Percentiles rank a stretch among this genome's conserved stretches.
phyloP scores from a whole-genome alignment of 35 echinoderm and acorn worm species.

The Patiria miniata region DNA sequence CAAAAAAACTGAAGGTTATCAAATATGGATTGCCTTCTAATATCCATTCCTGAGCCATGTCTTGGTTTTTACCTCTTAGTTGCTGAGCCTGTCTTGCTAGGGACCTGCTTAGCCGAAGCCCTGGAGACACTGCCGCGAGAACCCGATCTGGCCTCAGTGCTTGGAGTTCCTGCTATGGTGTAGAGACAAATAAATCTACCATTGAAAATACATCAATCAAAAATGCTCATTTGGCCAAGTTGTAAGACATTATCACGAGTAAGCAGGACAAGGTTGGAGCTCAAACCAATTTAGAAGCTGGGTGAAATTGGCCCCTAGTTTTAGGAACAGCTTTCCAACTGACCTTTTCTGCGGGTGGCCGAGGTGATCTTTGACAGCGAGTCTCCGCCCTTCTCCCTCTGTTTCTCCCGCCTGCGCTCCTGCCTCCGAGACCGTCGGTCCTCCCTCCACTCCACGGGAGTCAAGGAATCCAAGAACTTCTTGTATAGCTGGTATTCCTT shows the following conservation, averaged over 20 bases:
- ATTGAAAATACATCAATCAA: no score
- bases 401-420: slow-evolving; percentile 52
- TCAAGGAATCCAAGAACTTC: slow-evolving; percentile 94
- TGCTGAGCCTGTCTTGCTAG: slow-evolving; percentile 56
- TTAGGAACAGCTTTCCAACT: not conserved
- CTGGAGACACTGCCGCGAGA: slow-evolving; percentile 22
- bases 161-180: slow-evolving; percentile 10
- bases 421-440: slow-evolving; percentile 47
- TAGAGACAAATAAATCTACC: no score
- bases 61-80: slow-evolving; percentile 44
- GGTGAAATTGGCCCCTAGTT: no score
- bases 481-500: slow-evolving; percentile 99
- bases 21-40: no score
- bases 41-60: no score
- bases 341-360: not conserved
- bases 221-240: no score
- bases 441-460: slow-evolving; percentile 84
- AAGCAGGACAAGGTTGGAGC: no score
- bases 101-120: slow-evolving; percentile 41
- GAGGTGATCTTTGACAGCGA: not conserved
- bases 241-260: no score
- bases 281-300: no score
- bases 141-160: slow-evolving; percentile 4
- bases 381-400: slow-evolving; percentile 19
- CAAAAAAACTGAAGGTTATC: no score